These are phyloP conservation scores for Belgica antarctica DNA, from an alignment of 2,888 invertebrate genomes.

Conservation along the genomic window DNA sequence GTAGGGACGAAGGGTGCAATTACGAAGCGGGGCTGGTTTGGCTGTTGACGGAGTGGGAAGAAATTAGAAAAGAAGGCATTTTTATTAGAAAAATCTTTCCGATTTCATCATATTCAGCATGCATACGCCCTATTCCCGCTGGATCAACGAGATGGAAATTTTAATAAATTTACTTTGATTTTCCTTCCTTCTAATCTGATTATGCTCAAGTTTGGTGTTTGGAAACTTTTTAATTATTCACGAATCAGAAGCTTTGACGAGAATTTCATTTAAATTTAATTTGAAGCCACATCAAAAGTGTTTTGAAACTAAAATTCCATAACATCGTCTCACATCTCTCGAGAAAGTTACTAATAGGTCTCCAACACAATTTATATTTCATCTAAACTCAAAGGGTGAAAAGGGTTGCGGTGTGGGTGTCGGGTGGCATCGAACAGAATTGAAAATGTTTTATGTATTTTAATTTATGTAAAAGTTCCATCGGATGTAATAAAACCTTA, in stretches of 20 bases:
- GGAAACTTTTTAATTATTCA: no score
- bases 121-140: not conserved
- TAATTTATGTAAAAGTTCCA: constrained; percentile 39
- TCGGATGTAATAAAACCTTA: constrained; percentile 12
- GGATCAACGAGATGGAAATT: constrained; percentile 12
- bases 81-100: constrained; percentile 2
- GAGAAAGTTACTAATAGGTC: not conserved
- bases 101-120: not conserved
- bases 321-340: not conserved
- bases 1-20: constrained; percentile 77
- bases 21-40: constrained; percentile 76
- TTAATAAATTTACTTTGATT: constrained; percentile 20
- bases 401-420: constrained; percentile 2
- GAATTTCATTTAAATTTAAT: not conserved
- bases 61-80: constrained; percentile 37
- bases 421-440: constrained; percentile 5
- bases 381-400: not conserved
- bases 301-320: not conserved
- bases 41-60: no score
- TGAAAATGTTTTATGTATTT: constrained; percentile 37
- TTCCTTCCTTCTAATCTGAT: not conserved
- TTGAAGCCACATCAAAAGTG: constrained; percentile 19
- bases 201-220: no score
- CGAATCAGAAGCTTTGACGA: no score
- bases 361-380: not conserved